Evolutionary conservation across 2,113 vertebrate species (phyloP), one percentile per base, ranked within the genome.

Genomic region (Ptilorrhoa leucosticta): DNA sequence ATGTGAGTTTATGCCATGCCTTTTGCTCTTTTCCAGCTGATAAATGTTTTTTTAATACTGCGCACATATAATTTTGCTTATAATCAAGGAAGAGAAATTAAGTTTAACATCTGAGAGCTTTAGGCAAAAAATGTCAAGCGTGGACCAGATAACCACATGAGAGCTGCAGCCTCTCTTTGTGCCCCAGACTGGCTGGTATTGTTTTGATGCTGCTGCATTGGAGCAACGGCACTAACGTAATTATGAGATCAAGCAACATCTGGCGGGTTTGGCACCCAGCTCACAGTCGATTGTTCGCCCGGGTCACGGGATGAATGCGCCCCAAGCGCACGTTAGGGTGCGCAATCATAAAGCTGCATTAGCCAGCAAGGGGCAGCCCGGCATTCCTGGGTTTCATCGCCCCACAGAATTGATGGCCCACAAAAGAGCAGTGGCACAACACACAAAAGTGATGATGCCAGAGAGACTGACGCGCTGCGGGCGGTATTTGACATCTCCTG

Each of bases 211-310:
- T 97, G 98, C 98, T 98, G 96, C 93, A 95, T 96, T 61, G 97
- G 64, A 89, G 94, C 94, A 97, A 97, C 89, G 89, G 98, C 94
- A 53, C 97, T 98, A 91, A 97, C 89, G 71, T 89, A 96, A 97
- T 98, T 96, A 98, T 97, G 98, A 98, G 97, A 97, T 95, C 96
- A 97, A 96, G 97, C 97, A 98, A 98, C 99, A 99, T 99, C 98
- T 99, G 98, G 98, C 86, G 83, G 90, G 93, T 91, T 92, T 92
- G 97, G 98, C 97, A 84, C 83, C 89, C 94, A 13, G 87, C 90
- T 97, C 79, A 35, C 87, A 93, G 94, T 90, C 20, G 73, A 97
- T 93, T 97, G 98, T 97, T 97, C 87, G 75, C 94, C 80, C 2
- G 26, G 96, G 96, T 98, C 97, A 97, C n/a, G 68, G 44, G 87